phyloP scores from a whole-genome alignment of 1,140 invertebrate genomes.

The Theocolax elegans region DNA sequence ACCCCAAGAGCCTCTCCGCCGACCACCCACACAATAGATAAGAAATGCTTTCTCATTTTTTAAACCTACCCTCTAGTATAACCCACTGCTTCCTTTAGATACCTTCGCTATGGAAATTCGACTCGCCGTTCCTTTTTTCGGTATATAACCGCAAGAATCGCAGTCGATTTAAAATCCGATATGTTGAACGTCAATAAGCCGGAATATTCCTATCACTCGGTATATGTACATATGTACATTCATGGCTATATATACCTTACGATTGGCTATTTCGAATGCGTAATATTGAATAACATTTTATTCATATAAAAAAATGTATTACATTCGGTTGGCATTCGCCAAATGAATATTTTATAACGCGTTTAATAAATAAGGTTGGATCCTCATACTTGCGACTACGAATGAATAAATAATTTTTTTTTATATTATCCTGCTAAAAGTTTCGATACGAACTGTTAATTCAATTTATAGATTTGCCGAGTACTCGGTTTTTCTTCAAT shows the following conservation, averaged over 20 bases:
- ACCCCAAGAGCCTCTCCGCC: neutral
- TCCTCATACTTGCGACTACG: too few relatives aligned
- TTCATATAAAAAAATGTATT: too few relatives aligned
- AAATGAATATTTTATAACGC: neutral
- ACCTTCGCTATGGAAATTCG: neutral
- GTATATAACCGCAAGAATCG: neutral
- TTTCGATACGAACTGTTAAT: too few relatives aligned
- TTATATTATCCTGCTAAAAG: too few relatives aligned
- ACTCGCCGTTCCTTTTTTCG: too few relatives aligned
- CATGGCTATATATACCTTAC: neutral
- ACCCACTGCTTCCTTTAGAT: too few relatives aligned
- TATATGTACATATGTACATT: too few relatives aligned
- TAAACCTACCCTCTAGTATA: slow-evolving; percentile 39
- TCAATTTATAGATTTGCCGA: too few relatives aligned
- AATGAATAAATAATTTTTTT: too few relatives aligned
- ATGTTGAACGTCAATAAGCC: slow-evolving; percentile 16
- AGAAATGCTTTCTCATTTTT: slow-evolving; percentile 39
- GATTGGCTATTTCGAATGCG: slow-evolving; percentile 1
- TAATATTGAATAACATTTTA: slow-evolving; percentile 11
- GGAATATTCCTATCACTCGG: slow-evolving; percentile 4
- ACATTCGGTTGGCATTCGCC: too few relatives aligned
- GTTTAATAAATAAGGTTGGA: too few relatives aligned
- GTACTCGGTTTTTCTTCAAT: too few relatives aligned
- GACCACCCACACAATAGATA: slow-evolving; percentile 38
- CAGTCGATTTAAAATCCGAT: slow-evolving; percentile 15